A percentile compares a stretch with the other conserved stretches of the same genome.
Conservation (phyloP, 2,113 vertebrate genomes). For the Donacobius atricapilla region DNA sequence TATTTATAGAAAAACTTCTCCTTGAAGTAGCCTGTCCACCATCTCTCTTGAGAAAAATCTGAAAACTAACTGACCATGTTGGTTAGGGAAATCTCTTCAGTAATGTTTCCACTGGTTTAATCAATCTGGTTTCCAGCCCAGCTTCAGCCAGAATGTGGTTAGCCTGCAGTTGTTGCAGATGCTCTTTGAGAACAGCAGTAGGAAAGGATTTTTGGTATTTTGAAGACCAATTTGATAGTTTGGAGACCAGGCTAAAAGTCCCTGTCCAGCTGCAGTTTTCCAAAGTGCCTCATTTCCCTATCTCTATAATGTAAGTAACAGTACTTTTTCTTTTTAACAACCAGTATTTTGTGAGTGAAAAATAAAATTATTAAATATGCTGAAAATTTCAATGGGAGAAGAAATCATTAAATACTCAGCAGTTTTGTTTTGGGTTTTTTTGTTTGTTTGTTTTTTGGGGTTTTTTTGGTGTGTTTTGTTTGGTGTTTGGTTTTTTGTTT, state of each 20-base stretch:
- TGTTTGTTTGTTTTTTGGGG: fast-evolving
- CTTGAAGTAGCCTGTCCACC: neutral
- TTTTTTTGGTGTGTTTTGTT: too few species aligned
- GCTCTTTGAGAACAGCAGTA: neutral
- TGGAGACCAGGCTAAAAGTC: neutral
- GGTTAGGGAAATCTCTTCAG: neutral
- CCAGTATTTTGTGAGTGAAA: neutral
- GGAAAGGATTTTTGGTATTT: neutral
- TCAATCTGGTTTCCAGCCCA: neutral
- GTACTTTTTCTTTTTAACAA: neutral
- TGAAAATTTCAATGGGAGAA: neutral
- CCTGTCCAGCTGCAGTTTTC: neutral
- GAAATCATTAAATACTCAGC: neutral
- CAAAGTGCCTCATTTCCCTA: neutral
- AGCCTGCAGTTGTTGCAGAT: neutral
- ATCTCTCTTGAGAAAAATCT: neutral
- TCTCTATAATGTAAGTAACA: neutral
- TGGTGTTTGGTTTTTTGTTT: too few species aligned
- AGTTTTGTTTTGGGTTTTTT: neutral
- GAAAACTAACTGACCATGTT: neutral
- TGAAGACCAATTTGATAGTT: neutral
- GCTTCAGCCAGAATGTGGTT: neutral
- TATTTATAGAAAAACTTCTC: neutral
- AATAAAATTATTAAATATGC: neutral
- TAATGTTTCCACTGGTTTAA: neutral